Percentiles rank a stretch among this genome's conserved stretches.
Evolutionary conservation across 2,888 invertebrate species (phyloP).

Genomic region (Acleris literana): DNA sequence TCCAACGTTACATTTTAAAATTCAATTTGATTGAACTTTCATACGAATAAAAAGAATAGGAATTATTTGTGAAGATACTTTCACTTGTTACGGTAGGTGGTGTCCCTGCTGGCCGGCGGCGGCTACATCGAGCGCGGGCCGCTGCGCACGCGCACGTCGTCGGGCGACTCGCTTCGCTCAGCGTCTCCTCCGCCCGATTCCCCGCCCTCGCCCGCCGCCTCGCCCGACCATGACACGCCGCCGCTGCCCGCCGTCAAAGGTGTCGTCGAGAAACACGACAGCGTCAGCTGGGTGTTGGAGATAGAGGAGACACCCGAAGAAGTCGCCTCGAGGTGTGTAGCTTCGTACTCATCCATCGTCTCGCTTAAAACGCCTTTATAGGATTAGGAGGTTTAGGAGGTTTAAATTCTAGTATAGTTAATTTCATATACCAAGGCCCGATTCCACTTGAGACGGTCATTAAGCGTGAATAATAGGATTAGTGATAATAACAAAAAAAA

Average conservation of each 20-base stretch:
- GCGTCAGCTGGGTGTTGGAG: conserved; percentile 93
- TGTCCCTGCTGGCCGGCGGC: conserved; percentile 71
- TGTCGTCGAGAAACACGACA: conserved; percentile 93
- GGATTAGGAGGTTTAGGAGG: too few relatives aligned
- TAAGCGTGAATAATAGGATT: too few relatives aligned
- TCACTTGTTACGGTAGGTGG: conserved; percentile 79
- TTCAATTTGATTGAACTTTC: too few relatives aligned
- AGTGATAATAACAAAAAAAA: too few relatives aligned
- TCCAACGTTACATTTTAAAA: too few relatives aligned
- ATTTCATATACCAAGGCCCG: too few relatives aligned
- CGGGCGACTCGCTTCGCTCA: conserved; percentile 70
- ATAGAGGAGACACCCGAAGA: conserved; percentile 90
- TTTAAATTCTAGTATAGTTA: too few relatives aligned
- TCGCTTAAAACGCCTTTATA: too few relatives aligned
- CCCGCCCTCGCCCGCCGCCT: conserved; percentile 66
- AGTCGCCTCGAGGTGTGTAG: conserved; percentile 82
- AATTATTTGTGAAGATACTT: not conserved
- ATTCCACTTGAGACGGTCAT: too few relatives aligned
- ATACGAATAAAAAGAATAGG: too few relatives aligned
- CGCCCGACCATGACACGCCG: conserved; percentile 80
- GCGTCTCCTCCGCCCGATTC: conserved; percentile 71
- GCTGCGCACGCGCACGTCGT: conserved; percentile 71
- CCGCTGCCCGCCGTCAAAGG: conserved; percentile 91
- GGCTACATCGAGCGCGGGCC: conserved; percentile 70
- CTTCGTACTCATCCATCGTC: not conserved